Percentiles rank a stretch among this genome's conserved stretches.
phyloP scores from a whole-genome alignment of 2,113 vertebrate genomes.

The Neogale vison region DNA sequence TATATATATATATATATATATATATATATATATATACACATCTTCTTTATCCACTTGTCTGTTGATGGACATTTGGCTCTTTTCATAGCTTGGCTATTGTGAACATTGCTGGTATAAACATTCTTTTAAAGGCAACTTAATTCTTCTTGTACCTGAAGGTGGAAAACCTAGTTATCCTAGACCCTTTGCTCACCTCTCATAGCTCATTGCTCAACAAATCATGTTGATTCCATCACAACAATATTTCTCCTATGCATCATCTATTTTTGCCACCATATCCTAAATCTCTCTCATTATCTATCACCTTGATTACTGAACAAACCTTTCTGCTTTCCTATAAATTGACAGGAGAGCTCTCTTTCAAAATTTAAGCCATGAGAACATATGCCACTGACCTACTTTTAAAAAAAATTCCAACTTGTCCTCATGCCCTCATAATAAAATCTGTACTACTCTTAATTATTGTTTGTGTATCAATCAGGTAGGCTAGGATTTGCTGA shows the following conservation, averaged over 20 bases:
- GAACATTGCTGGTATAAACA: background rate
- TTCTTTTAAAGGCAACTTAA: background rate
- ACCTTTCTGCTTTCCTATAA: background rate
- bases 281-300: background rate
- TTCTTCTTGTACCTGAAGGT: background rate
- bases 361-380: background rate
- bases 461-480: background rate
- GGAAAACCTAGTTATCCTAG: background rate
- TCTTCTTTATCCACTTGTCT: background rate
- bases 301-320: background rate
- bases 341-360: background rate
- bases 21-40: too few relatives aligned
- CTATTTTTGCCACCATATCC: background rate
- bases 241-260: background rate
- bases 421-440: background rate
- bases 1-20: too few relatives aligned
- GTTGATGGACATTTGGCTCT: background rate
- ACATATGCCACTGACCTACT: background rate
- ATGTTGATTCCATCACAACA: background rate
- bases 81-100: background rate
- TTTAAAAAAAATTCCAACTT: background rate
- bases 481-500: background rate
- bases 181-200: background rate
- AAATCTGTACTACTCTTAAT: background rate
- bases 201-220: background rate